Evolutionary conservation across 2,888 invertebrate genomes (phyloP).

Genomic region (Agriopis leucophaearia): DNA sequence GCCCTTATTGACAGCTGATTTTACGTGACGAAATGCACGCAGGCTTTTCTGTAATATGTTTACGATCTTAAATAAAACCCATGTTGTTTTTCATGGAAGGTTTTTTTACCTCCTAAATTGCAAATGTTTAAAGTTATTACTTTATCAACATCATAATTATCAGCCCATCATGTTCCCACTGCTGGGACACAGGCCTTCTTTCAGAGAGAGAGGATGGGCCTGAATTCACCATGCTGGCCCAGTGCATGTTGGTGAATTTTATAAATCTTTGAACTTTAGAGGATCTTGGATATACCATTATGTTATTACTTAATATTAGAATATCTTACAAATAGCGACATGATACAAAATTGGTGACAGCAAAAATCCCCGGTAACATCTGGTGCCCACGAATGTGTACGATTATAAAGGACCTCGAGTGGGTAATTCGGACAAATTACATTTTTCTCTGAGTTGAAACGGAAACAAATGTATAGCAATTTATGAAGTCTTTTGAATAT

Average conservation of each 20-base stretch:
- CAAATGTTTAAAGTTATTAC: background rate
- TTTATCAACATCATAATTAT: background rate
- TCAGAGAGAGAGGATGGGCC: too few species aligned
- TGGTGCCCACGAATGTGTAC: slow-evolving; percentile 41
- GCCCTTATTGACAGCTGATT: slow-evolving; percentile 42
- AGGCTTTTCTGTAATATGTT: background rate
- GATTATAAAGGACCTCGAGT: slow-evolving; percentile 40
- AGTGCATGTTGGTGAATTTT: too few species aligned
- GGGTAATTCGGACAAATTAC: slow-evolving; percentile 52
- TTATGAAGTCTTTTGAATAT: slow-evolving; percentile 30
- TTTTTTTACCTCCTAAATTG: background rate
- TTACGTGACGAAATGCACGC: slow-evolving; percentile 15
- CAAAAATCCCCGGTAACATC: slow-evolving; percentile 44
- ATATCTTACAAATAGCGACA: slow-evolving; percentile 13
- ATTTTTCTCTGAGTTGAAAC: slow-evolving; percentile 41
- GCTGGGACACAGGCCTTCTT: too few species aligned
- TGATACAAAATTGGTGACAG: slow-evolving; percentile 28
- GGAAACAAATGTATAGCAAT: slow-evolving; percentile 34
- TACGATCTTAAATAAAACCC: background rate
- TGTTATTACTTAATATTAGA: background rate
- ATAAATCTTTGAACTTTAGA: too few species aligned
- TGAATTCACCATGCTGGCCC: too few species aligned
- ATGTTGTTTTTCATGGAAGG: background rate
- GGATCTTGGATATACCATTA: too few species aligned
- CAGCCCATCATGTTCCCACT: too few species aligned